Conservation (phyloP, 1,140 invertebrate species). For the Papilio machaon region DNA sequence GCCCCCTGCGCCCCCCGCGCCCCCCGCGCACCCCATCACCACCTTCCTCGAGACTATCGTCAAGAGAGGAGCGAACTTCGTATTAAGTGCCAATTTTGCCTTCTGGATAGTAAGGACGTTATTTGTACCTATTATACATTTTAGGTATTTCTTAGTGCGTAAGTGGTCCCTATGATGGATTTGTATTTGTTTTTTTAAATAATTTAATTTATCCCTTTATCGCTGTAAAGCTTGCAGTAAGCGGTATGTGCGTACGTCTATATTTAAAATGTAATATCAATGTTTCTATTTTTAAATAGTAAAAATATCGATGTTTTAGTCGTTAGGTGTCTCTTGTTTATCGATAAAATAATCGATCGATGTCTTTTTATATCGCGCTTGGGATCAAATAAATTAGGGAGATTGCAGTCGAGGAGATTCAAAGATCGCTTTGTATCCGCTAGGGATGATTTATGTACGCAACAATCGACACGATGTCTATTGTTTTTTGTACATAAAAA, state of each 20-base stretch:
- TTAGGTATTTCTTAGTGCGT: constrained; percentile 79
- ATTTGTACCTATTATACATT: constrained; percentile 80
- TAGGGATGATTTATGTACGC: neutral
- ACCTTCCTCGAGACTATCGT: constrained; percentile 58
- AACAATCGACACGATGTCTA: neutral
- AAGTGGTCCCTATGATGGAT: constrained; percentile 73
- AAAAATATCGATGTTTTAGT: constrained; percentile 37
- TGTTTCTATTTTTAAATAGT: constrained; percentile 27
- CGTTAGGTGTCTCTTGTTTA: neutral
- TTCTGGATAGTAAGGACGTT: constrained; percentile 81
- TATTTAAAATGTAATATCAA: constrained; percentile 41
- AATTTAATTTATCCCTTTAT: constrained; percentile 47
- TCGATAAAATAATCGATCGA: constrained; percentile 34
- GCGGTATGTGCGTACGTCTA: constrained; percentile 47
- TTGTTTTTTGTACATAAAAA: neutral
- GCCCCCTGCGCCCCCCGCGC: constrained; percentile 36
- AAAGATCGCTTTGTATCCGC: neutral
- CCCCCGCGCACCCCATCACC: constrained; percentile 39
- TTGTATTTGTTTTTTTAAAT: constrained; percentile 58
- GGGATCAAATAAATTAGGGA: constrained; percentile 78
- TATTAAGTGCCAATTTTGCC: constrained; percentile 83
- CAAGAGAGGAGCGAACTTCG: constrained; percentile 72
- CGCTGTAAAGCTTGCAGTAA: constrained; percentile 53
- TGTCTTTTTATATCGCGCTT: constrained; percentile 74
- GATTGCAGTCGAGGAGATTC: constrained; percentile 40